phyloP scores from a whole-genome alignment of 2,888 invertebrate genomes.

The Furcula furcula region DNA sequence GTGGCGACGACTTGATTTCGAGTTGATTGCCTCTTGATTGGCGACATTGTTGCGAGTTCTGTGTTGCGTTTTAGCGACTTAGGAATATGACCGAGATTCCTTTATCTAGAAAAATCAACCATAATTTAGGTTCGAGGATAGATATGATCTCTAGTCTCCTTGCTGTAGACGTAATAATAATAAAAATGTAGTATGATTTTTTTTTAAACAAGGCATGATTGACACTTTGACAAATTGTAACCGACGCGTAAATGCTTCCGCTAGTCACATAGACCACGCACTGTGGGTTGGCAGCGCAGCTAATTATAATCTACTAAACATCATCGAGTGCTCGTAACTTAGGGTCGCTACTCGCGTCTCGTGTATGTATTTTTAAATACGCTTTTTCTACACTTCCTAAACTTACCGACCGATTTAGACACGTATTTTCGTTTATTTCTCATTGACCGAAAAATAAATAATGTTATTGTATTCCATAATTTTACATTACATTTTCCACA shows the following conservation, averaged over 20 bases:
- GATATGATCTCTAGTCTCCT: too few species aligned
- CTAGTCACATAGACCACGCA: conserved; percentile 36
- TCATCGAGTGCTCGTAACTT: conserved; percentile 74
- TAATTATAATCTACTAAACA: conserved; percentile 81
- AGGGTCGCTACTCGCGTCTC: conserved; percentile 69
- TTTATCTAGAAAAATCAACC: too few species aligned
- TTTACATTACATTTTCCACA: too few species aligned
- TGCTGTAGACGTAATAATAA: too few species aligned
- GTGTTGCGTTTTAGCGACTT: background rate
- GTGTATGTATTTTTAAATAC: conserved; percentile 66
- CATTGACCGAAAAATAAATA: too few species aligned
- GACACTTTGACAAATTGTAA: conserved; percentile 3
- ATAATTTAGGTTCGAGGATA: too few species aligned
- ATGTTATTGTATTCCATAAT: too few species aligned
- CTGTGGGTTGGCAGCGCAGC: conserved; percentile 60
- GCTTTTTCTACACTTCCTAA: conserved; percentile 53
- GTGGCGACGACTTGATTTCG: conserved; percentile 11
- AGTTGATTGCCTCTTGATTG: conserved; percentile 14
- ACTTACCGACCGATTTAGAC: conserved; percentile 39
- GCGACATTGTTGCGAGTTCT: conserved; percentile 3
- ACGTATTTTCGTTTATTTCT: conserved; percentile 1
- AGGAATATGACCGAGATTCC: too few species aligned
- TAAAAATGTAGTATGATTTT: too few species aligned
- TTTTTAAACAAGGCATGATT: too few species aligned
- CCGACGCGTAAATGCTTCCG: conserved; percentile 12